Base-by-base conservation (phyloP, 2,113 vertebrate species). In the Brienomyrus longianalis region DNA sequence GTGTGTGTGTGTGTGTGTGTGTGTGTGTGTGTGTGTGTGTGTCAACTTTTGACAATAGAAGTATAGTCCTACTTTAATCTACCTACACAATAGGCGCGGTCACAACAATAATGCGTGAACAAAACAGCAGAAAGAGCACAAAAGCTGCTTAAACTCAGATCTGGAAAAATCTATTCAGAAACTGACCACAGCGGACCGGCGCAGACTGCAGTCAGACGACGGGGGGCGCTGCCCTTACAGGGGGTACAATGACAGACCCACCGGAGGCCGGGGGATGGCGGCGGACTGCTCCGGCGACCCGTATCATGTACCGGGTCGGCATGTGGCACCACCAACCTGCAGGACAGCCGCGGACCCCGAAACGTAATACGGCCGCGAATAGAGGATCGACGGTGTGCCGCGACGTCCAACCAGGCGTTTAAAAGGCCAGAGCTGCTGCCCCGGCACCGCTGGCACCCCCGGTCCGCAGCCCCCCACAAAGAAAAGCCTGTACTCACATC, bases 401-500 rank as follows among this genome's bases (percentile, higher is more conserved):
- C 62, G n/a, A 13, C n/a, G n/a, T n/a, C 3, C 62, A 31, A 13
- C n/a, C n/a, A n/a, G 10, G 62, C n/a, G n/a, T 31, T 70, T 31
- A 70, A 13, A 43, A 80, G 74, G 74, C 74, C 70, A 15, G 13
- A 39, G 70, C 70, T 77, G 0, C 31, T 39, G 11, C 35, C 35
- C 31, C 31, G 74, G 74, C 15, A 19, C 74, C 74, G 35, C 15
- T 35, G 15, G 48, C 15, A 43, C 74, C 74, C 74, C 15, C 74
- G 5, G 48, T n/a, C 48, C 48, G 10, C 23, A 11, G 47, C 5
- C 23, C 21, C 48, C 7, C 8, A 48, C 43, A 51, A 21, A 23
- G 4, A 47, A 45, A 51, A 21, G 35, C 50, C 11, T 3, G 15
- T 87, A 92, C 91, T 93, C 87, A 93, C 92, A 90, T 88, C 88